These are phyloP conservation scores for Podiceps cristatus DNA, from an alignment of 2,113 vertebrate genomes.

Conservation along the genomic window DNA sequence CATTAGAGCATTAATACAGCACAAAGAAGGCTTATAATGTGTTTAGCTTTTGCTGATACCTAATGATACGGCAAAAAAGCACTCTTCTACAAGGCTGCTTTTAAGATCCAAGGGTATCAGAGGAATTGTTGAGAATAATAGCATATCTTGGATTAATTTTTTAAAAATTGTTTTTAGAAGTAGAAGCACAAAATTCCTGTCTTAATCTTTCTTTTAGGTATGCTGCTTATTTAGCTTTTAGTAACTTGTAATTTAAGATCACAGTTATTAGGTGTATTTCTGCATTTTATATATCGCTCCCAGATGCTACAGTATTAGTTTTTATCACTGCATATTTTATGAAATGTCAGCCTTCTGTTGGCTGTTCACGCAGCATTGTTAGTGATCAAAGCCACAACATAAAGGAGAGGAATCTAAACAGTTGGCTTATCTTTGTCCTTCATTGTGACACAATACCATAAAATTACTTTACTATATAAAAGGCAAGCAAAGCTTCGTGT, in stretches of 20 bases:
- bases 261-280: conserved; percentile 89
- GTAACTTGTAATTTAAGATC: conserved; percentile 87
- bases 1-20: conserved; percentile 43
- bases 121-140: conserved; percentile 51
- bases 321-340: conserved; percentile 92
- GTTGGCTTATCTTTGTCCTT: conserved; percentile 85
- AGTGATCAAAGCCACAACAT: conserved; percentile 89
- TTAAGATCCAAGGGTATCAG: conserved; percentile 42
- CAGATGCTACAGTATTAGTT: conserved; percentile 89
- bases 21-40: conserved; percentile 30
- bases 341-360: conserved; percentile 91
- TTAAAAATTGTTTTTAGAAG: conserved; percentile 53
- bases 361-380: conserved; percentile 86
- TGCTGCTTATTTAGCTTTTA: conserved; percentile 81
- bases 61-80: conserved; percentile 27
- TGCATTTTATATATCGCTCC: conserved; percentile 87
- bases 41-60: conserved; percentile 47
- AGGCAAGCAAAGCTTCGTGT: conserved; percentile 51
- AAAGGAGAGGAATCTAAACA: conserved; percentile 85
- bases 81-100: conserved; percentile 56
- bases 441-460: conserved; percentile 78
- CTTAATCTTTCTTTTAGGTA: conserved; percentile 73
- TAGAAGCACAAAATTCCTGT: conserved; percentile 46
- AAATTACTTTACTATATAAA: conserved; percentile 76
- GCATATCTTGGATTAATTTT: conserved; percentile 60